A percentile compares a stretch with the other conserved stretches of the same genome.
phyloP scores from a whole-genome alignment of 2,797 vertebrate species.

The Platalea minor region DNA sequence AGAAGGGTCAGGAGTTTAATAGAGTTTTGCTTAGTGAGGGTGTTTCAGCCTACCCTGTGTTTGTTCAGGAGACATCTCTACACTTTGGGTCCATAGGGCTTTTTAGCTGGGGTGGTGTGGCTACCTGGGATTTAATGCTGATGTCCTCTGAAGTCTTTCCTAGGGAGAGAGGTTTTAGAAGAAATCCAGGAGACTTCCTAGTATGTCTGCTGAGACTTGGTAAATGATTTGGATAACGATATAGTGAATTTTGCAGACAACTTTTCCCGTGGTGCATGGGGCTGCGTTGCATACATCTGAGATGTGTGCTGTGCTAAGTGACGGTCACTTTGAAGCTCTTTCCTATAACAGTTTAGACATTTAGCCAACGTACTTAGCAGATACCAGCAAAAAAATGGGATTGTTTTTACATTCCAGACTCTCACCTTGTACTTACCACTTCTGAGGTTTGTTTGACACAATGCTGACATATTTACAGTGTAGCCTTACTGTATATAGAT shows the following conservation, averaged over 20 bases:
- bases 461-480: constrained; percentile 30
- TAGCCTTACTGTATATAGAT: constrained; percentile 50
- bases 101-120: not conserved
- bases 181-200: not conserved
- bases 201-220: not conserved
- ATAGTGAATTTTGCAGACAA: not conserved
- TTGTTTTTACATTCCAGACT: constrained; percentile 36
- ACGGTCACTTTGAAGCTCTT: not conserved
- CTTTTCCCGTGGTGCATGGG: not conserved
- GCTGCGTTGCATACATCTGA: not conserved
- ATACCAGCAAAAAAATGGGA: not conserved
- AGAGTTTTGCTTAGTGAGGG: not conserved
- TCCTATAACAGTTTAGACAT: not conserved
- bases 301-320: rapidly evolving
- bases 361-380: not conserved
- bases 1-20: constrained; percentile 29
- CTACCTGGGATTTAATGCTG: not conserved
- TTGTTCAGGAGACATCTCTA: not conserved
- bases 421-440: constrained; percentile 46
- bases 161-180: not conserved
- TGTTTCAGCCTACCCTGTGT: not conserved
- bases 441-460: constrained; percentile 50
- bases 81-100: not conserved
- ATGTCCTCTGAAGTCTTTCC: not conserved
- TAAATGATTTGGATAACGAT: not conserved